Conservation (phyloP, 2,888 invertebrate species). For the Conchocele bisecta region DNA sequence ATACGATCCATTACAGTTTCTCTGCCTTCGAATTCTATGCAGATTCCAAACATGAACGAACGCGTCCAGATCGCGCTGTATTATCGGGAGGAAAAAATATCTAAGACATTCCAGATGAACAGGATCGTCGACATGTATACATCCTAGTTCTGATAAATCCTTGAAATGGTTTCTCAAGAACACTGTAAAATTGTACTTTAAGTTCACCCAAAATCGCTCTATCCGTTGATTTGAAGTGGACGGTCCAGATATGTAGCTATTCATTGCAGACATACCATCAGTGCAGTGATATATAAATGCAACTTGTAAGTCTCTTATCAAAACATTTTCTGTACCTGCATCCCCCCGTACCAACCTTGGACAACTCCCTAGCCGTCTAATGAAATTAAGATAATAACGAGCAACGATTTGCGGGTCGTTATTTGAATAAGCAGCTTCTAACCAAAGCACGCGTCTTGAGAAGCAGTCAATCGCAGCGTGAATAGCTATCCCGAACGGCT, state of each 20-base stretch:
- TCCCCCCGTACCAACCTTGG: constrained; percentile 15
- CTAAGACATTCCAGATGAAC: constrained; percentile 5
- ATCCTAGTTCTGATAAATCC: constrained; percentile 15
- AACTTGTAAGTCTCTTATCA: constrained; percentile 7
- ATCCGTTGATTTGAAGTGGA: too few species aligned
- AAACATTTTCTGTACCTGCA: constrained; percentile 26
- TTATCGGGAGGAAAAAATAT: constrained; percentile 8
- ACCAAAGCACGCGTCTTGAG: constrained; percentile 23
- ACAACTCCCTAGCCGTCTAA: neutral
- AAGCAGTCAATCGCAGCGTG: constrained; percentile 33
- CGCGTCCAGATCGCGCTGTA: constrained; percentile 7
- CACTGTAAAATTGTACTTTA: constrained; percentile 19
- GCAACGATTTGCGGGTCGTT: constrained; percentile 12
- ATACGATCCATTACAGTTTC: too few species aligned
- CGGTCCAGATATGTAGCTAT: too few species aligned
- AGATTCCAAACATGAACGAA: constrained; percentile 24
- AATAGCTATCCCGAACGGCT: constrained; percentile 22
- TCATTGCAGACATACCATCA: too few species aligned
- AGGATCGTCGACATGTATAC: constrained; percentile 4
- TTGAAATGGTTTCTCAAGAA: constrained; percentile 31
- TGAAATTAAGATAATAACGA: constrained; percentile 10
- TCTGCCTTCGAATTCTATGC: constrained; percentile 30
- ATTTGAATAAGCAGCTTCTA: constrained; percentile 6
- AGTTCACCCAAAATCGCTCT: too few species aligned
- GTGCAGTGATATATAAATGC: too few species aligned